phyloP scores from a whole-genome alignment of 2,888 invertebrate genomes.

The Eupithecia subfuscata region DNA sequence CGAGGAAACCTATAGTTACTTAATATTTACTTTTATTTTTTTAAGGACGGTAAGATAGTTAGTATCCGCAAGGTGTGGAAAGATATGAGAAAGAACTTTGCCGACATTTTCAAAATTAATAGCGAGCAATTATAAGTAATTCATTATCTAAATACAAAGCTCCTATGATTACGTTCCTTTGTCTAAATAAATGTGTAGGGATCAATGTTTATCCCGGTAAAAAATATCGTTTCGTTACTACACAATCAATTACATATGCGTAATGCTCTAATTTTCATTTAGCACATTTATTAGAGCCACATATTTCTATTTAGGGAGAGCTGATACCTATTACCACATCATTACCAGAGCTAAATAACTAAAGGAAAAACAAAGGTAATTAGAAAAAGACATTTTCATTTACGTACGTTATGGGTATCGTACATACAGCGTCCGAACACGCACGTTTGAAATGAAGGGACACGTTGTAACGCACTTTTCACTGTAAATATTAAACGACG shows the following conservation, averaged over 20 bases:
- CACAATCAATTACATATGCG: not conserved
- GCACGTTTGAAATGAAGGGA: constrained; percentile 19
- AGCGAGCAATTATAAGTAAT: too few relatives aligned
- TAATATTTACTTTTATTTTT: too few relatives aligned
- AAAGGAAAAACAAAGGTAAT: not conserved
- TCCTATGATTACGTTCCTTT: too few relatives aligned
- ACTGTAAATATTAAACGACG: constrained; percentile 68
- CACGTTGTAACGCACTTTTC: constrained; percentile 37
- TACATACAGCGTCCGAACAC: not conserved
- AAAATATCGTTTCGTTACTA: too few relatives aligned
- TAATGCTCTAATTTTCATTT: not conserved
- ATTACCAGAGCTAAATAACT: not conserved
- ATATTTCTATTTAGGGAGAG: not conserved
- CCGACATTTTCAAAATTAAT: too few relatives aligned
- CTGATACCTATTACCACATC: not conserved
- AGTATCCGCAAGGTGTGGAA: too few relatives aligned
- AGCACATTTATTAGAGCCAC: not conserved
- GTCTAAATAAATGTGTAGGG: too few relatives aligned
- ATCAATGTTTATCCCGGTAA: too few relatives aligned
- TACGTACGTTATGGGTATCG: not conserved
- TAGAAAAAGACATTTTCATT: not conserved
- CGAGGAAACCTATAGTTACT: too few relatives aligned
- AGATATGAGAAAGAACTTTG: too few relatives aligned
- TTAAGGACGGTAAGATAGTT: too few relatives aligned
- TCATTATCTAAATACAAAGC: too few relatives aligned